Evolutionary conservation across 1,140 invertebrate genomes (phyloP).

Genomic region (Zophobas atratus): DNA sequence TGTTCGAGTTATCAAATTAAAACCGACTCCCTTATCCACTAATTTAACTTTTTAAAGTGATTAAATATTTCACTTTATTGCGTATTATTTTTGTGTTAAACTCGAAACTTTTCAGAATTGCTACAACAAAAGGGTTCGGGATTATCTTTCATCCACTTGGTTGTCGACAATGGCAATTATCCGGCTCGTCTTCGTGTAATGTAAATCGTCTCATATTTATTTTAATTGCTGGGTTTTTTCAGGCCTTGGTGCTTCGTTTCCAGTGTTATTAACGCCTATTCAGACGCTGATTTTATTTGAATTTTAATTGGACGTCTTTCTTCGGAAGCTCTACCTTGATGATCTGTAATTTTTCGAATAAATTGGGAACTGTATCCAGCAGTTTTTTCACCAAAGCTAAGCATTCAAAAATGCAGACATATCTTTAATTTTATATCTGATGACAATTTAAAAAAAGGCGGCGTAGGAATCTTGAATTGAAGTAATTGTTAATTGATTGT

Average conservation of each 20-base stretch:
- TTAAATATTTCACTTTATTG: slow-evolving; percentile 22
- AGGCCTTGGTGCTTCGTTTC: background rate
- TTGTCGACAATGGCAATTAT: slow-evolving; percentile 14
- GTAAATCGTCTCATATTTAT: slow-evolving; percentile 10
- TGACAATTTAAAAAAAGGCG: too few relatives aligned
- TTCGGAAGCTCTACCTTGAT: background rate
- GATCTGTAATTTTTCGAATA: too few relatives aligned
- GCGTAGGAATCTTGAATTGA: too few relatives aligned
- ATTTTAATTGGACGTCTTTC: slow-evolving; percentile 4
- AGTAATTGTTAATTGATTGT: too few relatives aligned
- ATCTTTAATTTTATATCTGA: too few relatives aligned
- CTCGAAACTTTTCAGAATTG: slow-evolving; percentile 12
- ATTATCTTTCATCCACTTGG: slow-evolving; percentile 6
- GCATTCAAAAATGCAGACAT: too few relatives aligned
- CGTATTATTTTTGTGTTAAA: slow-evolving; percentile 24
- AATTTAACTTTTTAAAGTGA: slow-evolving; percentile 44
- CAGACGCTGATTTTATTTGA: background rate
- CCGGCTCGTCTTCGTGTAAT: background rate
- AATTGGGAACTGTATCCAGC: too few relatives aligned
- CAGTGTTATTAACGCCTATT: background rate
- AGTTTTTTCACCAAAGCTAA: too few relatives aligned
- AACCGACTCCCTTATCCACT: slow-evolving; percentile 34
- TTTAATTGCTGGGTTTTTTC: slow-evolving; percentile 1
- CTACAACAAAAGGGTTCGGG: background rate
- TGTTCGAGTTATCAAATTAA: slow-evolving; percentile 42